Conservation (phyloP, 1,140 invertebrate species). For the Ridgeia piscesae region DNA sequence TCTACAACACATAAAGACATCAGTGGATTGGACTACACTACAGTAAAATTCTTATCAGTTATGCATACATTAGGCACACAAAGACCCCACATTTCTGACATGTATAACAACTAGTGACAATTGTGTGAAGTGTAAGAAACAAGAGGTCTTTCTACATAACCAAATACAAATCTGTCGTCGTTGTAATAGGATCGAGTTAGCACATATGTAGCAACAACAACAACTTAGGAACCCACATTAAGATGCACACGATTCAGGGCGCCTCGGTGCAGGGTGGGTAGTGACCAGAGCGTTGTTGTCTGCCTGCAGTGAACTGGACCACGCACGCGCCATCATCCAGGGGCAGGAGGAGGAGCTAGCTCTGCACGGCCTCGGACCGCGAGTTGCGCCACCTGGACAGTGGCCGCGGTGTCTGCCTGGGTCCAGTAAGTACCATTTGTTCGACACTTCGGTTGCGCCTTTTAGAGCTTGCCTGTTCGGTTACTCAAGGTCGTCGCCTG, state of each 20-base stretch:
- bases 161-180: too few relatives aligned
- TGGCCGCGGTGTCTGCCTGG: not conserved
- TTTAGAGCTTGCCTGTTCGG: not conserved
- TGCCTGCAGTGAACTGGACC: slow-evolving; percentile 7
- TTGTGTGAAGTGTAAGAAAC: too few relatives aligned
- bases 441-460: not conserved
- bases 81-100: not conserved
- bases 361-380: not conserved
- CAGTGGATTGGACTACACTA: not conserved
- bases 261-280: not conserved
- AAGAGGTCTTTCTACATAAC: too few relatives aligned
- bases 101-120: not conserved
- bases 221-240: too few relatives aligned
- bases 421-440: not conserved
- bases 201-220: too few relatives aligned
- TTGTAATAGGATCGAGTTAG: too few relatives aligned
- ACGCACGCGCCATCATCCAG: slow-evolving; percentile 20
- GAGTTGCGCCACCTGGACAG: not conserved
- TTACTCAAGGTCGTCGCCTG: not conserved
- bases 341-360: slow-evolving; percentile 24
- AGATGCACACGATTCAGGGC: too few relatives aligned
- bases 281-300: not conserved
- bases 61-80: not conserved
- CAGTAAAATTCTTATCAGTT: not conserved
- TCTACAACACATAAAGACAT: not conserved